A percentile compares a stretch with the other conserved stretches of the same genome.
phyloP scores from a whole-genome alignment of 2,888 invertebrate genomes.

The Luperina nickerlii region DNA sequence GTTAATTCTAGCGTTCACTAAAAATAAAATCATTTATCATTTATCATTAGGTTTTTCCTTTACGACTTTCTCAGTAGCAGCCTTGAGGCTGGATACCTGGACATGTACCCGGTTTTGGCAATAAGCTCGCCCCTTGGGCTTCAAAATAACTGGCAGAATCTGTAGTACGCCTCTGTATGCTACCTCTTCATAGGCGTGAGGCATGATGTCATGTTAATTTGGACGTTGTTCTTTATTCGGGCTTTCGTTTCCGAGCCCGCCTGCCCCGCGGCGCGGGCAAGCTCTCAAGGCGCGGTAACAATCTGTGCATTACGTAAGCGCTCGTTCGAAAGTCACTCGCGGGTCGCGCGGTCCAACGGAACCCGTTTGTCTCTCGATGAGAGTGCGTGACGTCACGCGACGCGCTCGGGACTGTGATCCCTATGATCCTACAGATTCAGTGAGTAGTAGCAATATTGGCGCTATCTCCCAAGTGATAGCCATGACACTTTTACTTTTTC shows the following conservation, averaged over 20 bases:
- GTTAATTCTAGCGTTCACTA: background rate
- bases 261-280: background rate
- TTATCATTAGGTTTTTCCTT: background rate
- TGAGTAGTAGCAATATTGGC: background rate
- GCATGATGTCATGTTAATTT: background rate
- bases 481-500: conserved; percentile 29
- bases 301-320: conserved; percentile 28
- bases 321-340: conserved; percentile 33
- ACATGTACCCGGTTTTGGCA: background rate
- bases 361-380: conserved; percentile 27
- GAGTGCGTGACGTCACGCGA: conserved; percentile 31
- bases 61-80: background rate
- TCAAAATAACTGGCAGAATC: background rate
- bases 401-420: background rate
- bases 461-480: background rate
- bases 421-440: background rate
- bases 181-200: no score
- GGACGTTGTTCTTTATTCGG: background rate
- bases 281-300: conserved; percentile 16
- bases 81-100: background rate
- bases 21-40: no score
- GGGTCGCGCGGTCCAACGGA: background rate
- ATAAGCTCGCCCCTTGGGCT: background rate
- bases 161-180: no score
- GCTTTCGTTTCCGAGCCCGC: conserved; percentile 27